phyloP scores from a whole-genome alignment of 2,113 vertebrate genomes.

The Neopipo cinnamomea region DNA sequence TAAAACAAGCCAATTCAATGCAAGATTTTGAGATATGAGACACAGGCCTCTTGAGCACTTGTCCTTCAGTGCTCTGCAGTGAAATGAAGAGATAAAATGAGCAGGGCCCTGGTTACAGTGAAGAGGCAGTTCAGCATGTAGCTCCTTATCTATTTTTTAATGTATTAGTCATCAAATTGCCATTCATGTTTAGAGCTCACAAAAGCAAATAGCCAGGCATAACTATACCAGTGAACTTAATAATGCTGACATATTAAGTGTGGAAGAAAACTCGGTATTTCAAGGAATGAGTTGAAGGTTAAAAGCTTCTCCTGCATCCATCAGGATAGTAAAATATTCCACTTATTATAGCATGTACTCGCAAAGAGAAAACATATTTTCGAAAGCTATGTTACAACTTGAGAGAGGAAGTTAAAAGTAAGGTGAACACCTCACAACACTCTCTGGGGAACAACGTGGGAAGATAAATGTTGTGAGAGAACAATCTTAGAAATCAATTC shows the following conservation, averaged over 20 bases:
- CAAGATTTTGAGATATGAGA: neutral
- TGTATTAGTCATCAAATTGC: neutral
- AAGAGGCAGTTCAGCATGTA: neutral
- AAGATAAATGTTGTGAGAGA: neutral
- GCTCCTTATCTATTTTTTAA: neutral
- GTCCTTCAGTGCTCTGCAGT: neutral
- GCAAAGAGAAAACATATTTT: neutral
- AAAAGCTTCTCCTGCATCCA: neutral
- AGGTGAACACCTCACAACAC: neutral
- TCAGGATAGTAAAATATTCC: neutral
- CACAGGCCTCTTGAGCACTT: neutral
- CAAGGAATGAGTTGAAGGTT: neutral
- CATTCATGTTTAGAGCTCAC: neutral
- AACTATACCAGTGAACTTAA: neutral
- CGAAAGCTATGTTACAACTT: neutral
- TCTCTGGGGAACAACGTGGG: neutral
- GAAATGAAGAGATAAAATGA: neutral
- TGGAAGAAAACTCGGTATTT: neutral
- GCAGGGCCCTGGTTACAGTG: neutral
- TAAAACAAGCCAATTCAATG: neutral
- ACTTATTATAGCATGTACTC: neutral
- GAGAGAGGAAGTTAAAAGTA: neutral
- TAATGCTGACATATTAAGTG: neutral
- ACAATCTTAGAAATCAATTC: neutral
- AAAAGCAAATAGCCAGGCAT: neutral